Percentiles rank a stretch among this genome's conserved stretches.
These are phyloP conservation scores for Trachythela sp. DNA, from an alignment of 64 coral and sea anemone species.

Conservation along the genomic window DNA sequence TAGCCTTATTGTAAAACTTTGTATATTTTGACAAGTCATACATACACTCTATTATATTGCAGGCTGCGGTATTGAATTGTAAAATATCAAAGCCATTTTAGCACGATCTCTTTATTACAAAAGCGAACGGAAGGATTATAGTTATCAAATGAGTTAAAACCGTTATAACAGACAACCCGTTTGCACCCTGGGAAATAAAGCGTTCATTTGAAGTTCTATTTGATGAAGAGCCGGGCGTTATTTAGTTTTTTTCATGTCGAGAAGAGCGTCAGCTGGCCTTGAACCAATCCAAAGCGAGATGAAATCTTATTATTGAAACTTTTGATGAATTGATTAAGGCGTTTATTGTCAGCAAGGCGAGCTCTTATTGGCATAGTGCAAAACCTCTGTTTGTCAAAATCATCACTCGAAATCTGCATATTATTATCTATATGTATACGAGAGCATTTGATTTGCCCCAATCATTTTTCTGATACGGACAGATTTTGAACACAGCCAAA, in stretches of 20 bases:
- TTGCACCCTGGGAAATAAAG: background rate
- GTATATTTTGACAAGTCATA: no score
- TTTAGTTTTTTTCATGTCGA: background rate
- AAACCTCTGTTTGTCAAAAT: background rate
- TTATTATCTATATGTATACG: background rate
- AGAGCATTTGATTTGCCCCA: background rate
- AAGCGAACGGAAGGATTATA: no score
- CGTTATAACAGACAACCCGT: background rate
- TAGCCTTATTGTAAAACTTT: no score
- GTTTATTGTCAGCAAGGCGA: background rate
- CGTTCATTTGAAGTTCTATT: background rate
- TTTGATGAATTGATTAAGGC: conserved; percentile 6
- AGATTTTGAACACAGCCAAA: background rate
- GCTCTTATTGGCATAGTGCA: background rate
- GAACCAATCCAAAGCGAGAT: background rate
- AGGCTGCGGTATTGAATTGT: no score
- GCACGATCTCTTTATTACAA: no score
- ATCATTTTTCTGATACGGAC: background rate
- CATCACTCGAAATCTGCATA: background rate
- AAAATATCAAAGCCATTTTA: no score
- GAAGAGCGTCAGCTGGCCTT: background rate
- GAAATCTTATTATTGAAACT: background rate
- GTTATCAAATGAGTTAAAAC: no score
- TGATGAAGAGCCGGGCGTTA: background rate
- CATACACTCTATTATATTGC: no score